phyloP scores from a whole-genome alignment of 2,113 vertebrate species.

The Nanorana parkeri region DNA sequence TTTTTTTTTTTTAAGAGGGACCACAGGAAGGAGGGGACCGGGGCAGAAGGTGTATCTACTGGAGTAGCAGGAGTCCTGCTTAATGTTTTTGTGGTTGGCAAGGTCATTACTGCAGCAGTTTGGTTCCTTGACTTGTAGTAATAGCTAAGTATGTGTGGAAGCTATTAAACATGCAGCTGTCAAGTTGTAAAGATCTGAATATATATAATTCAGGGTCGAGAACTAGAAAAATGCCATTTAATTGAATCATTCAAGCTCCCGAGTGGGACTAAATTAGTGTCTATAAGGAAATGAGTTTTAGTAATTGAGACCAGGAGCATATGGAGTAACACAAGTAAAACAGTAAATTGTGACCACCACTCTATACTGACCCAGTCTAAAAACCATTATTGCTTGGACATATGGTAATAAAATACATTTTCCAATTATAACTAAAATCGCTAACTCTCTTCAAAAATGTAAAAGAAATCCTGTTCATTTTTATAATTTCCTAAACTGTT shows the following conservation, averaged over 20 bases:
- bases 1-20: too few species aligned
- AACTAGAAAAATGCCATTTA: conserved; percentile 52
- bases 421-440: too few species aligned
- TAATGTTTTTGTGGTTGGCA: conserved; percentile 9
- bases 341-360: neutral
- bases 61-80: too few species aligned
- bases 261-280: conserved; percentile 39
- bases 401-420: too few species aligned
- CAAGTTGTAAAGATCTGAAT: conserved; percentile 39
- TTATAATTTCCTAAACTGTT: too few species aligned
- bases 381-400: too few species aligned
- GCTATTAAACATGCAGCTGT: conserved; percentile 32
- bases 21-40: too few species aligned
- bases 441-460: too few species aligned
- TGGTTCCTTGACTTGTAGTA: neutral
- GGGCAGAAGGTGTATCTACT: too few species aligned
- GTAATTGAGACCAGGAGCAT: conserved; percentile 49
- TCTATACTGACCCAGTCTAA: too few species aligned
- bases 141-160: neutral
- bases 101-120: conserved; percentile 5
- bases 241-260: conserved; percentile 39
- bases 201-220: conserved; percentile 50
- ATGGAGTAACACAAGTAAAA: conserved; percentile 33
- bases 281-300: conserved; percentile 46
- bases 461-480: too few species aligned